These are phyloP conservation scores for Xestia rhomboidea DNA, from an alignment of 2,888 invertebrate genomes.

Conservation along the genomic window DNA sequence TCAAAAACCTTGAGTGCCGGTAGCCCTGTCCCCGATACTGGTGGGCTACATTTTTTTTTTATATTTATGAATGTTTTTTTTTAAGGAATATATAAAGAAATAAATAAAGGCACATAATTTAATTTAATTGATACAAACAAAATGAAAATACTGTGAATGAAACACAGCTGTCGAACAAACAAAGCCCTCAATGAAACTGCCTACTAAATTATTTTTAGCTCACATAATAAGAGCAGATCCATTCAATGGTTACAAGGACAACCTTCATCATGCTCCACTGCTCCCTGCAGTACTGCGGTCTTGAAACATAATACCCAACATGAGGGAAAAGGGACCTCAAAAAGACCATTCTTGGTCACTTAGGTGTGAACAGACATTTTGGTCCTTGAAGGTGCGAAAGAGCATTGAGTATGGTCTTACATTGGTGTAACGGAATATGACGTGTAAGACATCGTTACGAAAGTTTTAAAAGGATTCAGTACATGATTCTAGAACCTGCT, in stretches of 20 bases:
- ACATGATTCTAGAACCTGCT: neutral
- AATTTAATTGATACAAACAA: too few species aligned
- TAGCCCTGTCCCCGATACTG: too few species aligned
- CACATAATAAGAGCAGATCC: conserved; percentile 41
- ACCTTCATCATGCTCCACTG: conserved; percentile 48
- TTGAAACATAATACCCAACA: conserved; percentile 56
- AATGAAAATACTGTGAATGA: neutral
- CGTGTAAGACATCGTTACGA: neutral
- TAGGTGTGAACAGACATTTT: conserved; percentile 34
- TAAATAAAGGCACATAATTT: too few species aligned
- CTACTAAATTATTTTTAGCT: conserved; percentile 35
- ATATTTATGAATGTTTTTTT: too few species aligned
- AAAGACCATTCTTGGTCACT: conserved; percentile 22
- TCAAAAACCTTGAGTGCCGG: too few species aligned
- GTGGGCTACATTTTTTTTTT: too few species aligned
- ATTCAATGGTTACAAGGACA: conserved; percentile 55
- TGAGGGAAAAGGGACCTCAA: conserved; percentile 10
- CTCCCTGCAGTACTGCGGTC: conserved; percentile 42
- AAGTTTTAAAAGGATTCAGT: neutral
- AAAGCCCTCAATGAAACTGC: conserved; percentile 7
- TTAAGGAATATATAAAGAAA: too few species aligned
- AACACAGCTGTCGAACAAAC: neutral
- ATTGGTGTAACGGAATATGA: conserved; percentile 24
- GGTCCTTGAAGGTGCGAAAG: conserved; percentile 7
- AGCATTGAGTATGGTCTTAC: neutral